Percentiles rank a stretch among this genome's conserved stretches.
These are phyloP conservation scores for Didymodactylos carnosus DNA, from an alignment of 2,888 invertebrate genomes.

Conservation along the genomic window DNA sequence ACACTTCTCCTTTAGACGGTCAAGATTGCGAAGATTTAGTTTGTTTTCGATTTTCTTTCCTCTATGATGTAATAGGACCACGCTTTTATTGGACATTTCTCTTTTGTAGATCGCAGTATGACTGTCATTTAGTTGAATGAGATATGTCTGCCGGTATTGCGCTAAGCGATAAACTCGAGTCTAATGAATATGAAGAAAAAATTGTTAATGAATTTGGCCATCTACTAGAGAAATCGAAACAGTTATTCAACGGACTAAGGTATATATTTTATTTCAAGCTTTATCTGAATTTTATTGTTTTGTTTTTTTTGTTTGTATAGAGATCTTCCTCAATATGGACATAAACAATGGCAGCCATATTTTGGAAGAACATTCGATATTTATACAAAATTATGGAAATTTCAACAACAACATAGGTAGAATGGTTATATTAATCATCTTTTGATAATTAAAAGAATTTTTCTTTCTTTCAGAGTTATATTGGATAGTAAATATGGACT, in stretches of 20 bases:
- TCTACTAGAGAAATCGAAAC: constrained; percentile 82
- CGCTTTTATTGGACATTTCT: too few species aligned
- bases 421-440: background rate
- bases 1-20: too few species aligned
- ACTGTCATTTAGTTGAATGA: too few species aligned
- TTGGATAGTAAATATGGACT: constrained; percentile 77
- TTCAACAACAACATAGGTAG: constrained; percentile 78
- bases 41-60: too few species aligned
- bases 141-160: too few species aligned
- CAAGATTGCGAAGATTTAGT: too few species aligned
- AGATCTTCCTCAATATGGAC: constrained; percentile 84
- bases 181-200: constrained; percentile 15
- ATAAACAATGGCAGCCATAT: constrained; percentile 91
- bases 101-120: too few species aligned
- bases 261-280: constrained; percentile 33
- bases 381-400: constrained; percentile 90
- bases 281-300: too few species aligned
- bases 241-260: constrained; percentile 84
- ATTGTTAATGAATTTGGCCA: constrained; percentile 86
- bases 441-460: background rate
- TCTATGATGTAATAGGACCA: too few species aligned
- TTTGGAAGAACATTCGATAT: constrained; percentile 90
- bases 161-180: too few species aligned
- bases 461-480: constrained; percentile 38
- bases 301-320: too few species aligned